These are phyloP conservation scores for Drosophila suboccidentalis DNA, from an alignment of 2,888 invertebrate genomes.

Conservation along the genomic window DNA sequence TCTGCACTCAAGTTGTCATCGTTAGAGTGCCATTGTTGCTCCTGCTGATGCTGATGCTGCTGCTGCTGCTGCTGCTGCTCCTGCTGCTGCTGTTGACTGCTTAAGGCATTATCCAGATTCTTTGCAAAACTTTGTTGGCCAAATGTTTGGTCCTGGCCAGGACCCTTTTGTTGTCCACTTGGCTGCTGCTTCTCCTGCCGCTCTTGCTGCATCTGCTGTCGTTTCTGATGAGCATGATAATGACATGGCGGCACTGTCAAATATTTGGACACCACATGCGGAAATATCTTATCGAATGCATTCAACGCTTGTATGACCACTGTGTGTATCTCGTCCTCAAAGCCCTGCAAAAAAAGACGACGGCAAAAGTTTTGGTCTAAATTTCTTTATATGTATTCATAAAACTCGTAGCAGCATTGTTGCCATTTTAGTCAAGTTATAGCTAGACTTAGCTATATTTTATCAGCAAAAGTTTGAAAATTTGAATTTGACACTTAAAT, in stretches of 20 bases:
- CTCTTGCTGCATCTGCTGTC: constrained; percentile 52
- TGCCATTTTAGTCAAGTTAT: not conserved
- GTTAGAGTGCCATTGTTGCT: constrained; percentile 74
- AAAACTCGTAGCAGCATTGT: not conserved
- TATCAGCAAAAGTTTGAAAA: no score
- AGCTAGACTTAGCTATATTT: not conserved
- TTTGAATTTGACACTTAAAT: no score
- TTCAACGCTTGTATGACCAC: constrained; percentile 86
- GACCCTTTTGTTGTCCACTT: constrained; percentile 76
- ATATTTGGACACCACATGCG: constrained; percentile 85
- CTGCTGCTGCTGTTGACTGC: constrained; percentile 67
- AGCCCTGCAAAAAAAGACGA: constrained; percentile 77
- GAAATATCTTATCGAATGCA: constrained; percentile 85
- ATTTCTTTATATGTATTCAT: constrained; percentile 61
- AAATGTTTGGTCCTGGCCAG: constrained; percentile 74
- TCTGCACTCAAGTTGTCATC: constrained; percentile 66
- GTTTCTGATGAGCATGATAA: constrained; percentile 77
- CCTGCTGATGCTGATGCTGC: constrained; percentile 57
- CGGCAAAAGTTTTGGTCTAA: constrained; percentile 59
- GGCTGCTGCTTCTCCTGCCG: constrained; percentile 34
- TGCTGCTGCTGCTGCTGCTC: constrained; percentile 35
- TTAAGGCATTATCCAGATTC: constrained; percentile 79
- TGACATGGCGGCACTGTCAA: constrained; percentile 82
- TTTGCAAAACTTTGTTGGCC: constrained; percentile 73
- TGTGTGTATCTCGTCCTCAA: constrained; percentile 86